These are phyloP conservation scores for Callaeas wilsoni DNA, from an alignment of 2,113 vertebrate genomes.

Conservation along the genomic window DNA sequence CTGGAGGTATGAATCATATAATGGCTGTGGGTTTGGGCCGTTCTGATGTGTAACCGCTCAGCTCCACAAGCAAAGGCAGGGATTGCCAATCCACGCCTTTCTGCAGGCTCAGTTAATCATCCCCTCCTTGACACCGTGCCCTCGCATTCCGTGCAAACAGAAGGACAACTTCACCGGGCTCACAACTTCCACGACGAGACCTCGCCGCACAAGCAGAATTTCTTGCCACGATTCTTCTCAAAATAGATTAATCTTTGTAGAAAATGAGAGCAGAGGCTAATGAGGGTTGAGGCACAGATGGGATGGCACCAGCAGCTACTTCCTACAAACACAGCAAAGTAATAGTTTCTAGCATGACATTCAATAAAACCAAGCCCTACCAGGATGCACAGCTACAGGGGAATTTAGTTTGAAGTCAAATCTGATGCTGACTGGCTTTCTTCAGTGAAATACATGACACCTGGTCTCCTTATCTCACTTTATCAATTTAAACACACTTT, in stretches of 20 bases:
- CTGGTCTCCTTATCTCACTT: neutral
- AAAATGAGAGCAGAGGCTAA: conserved; percentile 33
- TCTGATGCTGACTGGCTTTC: neutral
- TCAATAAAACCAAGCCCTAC: neutral
- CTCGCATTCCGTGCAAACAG: neutral
- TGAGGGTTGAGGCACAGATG: conserved; percentile 18
- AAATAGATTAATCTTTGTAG: conserved; percentile 16
- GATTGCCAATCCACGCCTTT: neutral
- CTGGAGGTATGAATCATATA: neutral
- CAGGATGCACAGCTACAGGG: neutral
- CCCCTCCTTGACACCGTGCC: neutral
- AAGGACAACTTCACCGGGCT: neutral
- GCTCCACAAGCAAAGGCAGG: neutral
- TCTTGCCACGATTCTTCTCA: neutral
- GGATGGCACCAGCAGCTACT: neutral
- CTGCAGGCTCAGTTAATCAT: neutral
- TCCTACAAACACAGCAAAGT: neutral
- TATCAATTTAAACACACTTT: neutral
- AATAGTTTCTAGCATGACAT: neutral
- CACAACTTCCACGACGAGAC: neutral
- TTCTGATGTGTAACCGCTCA: neutral
- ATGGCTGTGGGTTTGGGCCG: neutral
- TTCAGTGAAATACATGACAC: neutral
- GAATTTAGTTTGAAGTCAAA: neutral
- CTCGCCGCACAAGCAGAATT: neutral